Conservation (phyloP, 2,888 invertebrate genomes). For the Branchellion lobata region DNA sequence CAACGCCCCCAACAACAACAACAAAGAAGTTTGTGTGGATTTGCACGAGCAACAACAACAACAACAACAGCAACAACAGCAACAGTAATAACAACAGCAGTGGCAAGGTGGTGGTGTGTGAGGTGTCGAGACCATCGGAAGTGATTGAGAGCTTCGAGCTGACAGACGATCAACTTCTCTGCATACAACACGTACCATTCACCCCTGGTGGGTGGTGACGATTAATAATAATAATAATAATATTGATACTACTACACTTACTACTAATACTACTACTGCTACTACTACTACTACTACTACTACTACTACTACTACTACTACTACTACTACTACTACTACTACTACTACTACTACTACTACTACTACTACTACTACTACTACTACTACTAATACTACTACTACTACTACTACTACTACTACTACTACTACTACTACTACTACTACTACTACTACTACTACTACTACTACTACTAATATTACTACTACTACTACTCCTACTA, state of each 20-base stretch:
- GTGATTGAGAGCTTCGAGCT: slow-evolving; percentile 90
- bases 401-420: slow-evolving; percentile 12
- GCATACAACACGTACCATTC: slow-evolving; percentile 93
- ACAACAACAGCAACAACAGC: slow-evolving; percentile 61
- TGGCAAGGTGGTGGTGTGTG: slow-evolving; percentile 72
- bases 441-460: slow-evolving; percentile 54
- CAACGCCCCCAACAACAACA: too few species aligned
- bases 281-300: slow-evolving; percentile 21
- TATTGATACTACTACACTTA: slow-evolving; percentile 7
- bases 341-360: slow-evolving; percentile 16
- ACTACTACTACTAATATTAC: not conserved
- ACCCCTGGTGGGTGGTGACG: slow-evolving; percentile 33
- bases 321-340: slow-evolving; percentile 20
- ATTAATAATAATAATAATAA: not conserved
- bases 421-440: slow-evolving; percentile 50
- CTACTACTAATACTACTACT: slow-evolving; percentile 57
- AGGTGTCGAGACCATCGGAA: slow-evolving; percentile 93
- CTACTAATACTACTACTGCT: slow-evolving; percentile 32
- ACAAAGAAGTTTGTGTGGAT: slow-evolving; percentile 76
- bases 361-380: slow-evolving; percentile 49
- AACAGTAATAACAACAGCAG: slow-evolving; percentile 66
- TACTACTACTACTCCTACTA: slow-evolving; percentile 26
- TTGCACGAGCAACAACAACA: slow-evolving; percentile 70
- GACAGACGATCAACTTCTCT: slow-evolving; percentile 86
- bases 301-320: slow-evolving; percentile 23